These are phyloP conservation scores for Amorpha juglandis DNA, from an alignment of 2,888 invertebrate species.

Conservation along the genomic window DNA sequence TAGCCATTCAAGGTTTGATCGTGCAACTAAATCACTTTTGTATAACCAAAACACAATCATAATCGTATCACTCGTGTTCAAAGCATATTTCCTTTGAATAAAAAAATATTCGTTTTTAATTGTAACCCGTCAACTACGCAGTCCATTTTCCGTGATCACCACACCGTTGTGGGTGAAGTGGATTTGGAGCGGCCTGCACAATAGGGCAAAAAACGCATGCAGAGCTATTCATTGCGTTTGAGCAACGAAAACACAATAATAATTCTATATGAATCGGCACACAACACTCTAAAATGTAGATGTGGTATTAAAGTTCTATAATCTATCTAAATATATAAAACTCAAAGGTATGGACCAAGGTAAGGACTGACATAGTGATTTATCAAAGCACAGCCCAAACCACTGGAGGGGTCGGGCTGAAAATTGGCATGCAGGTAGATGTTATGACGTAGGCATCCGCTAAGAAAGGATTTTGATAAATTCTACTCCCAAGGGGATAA, in stretches of 20 bases:
- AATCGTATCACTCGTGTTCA: conserved; percentile 42
- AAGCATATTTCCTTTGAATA: conserved; percentile 65
- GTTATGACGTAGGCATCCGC: too few species aligned
- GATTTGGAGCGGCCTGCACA: conserved; percentile 54
- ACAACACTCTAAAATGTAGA: conserved; percentile 40
- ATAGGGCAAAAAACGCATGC: conserved; percentile 76
- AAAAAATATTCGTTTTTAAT: conserved; percentile 29
- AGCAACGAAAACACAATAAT: conserved; percentile 81
- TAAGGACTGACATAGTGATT: too few species aligned
- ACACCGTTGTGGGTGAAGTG: conserved; percentile 76
- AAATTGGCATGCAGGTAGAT: too few species aligned
- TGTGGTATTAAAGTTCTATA: too few species aligned
- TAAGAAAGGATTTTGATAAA: too few species aligned
- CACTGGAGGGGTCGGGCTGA: too few species aligned
- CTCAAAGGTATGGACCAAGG: too few species aligned
- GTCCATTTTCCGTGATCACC: conserved; percentile 71
- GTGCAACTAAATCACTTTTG: conserved; percentile 43
- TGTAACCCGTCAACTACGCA: conserved; percentile 58
- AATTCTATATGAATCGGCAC: conserved; percentile 52
- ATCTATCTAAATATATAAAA: too few species aligned
- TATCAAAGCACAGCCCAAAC: too few species aligned
- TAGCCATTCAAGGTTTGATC: conserved; percentile 36
- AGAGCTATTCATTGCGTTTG: conserved; percentile 71
- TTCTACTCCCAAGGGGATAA: too few species aligned
- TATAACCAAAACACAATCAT: conserved; percentile 44